Evolutionary conservation across 2,888 invertebrate species (phyloP), one percentile per base, ranked within the genome.

Genomic region (Zygogramma bicolorata): DNA sequence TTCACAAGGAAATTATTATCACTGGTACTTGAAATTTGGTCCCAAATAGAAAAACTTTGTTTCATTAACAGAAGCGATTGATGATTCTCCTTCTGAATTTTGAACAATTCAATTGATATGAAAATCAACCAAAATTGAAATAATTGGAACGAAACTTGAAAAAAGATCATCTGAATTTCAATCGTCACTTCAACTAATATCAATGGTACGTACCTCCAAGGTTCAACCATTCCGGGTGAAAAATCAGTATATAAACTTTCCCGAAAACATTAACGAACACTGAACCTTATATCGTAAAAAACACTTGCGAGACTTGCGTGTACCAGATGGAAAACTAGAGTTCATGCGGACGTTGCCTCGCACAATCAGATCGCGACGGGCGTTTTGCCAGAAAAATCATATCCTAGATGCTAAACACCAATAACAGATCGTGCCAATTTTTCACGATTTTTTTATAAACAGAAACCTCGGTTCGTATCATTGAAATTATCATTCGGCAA

Each of bases 341-440:
- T 71, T 73, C 67, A 68, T 38, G 72, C 67, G 77, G 77, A 67
- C 75, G 73, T 75, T 77, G 76, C 77, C 75, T 73, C 74, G 65
- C 38, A 59, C 70, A 69, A 74, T 70, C 61, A 67, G 67, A 67
- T 46, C 40, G 58, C 59, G 53, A 60, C 77, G 72, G 80, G 80
- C 75, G 61, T 25, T 8, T 29, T 20, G 77, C 79, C 80, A 67
- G 68, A 68, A 80, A 75, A 75, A 75, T 73, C 75, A 72, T 68
- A 77, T 76, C 77, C 78, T 75, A 74, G 70, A 76, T 73, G 68
- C 73, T 65, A 62, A 66, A 66, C 38, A 46, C 67, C 57, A 65
- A 38, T 66, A 73, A 71, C 73, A 67, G 70, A 74, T 71, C 71
- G 65, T 53, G 68, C 59, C 70, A 70, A 72, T 75, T 72, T 75